Evolutionary conservation across 2,113 vertebrate species (phyloP).

Genomic region (Eublepharis macularius): DNA sequence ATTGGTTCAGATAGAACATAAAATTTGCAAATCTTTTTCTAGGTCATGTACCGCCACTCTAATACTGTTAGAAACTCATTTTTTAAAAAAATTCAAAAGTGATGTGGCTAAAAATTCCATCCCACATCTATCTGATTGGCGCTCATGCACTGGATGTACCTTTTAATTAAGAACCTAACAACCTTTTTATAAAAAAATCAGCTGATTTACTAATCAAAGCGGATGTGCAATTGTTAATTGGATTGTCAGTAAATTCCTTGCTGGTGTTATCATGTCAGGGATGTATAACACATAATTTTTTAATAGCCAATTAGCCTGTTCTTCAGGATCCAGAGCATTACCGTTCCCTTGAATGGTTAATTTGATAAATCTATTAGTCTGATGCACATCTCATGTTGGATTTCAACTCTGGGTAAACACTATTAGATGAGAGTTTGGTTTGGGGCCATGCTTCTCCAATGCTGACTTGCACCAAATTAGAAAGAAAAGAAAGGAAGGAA

Average conservation of each 20-base stretch:
- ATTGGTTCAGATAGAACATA: not conserved
- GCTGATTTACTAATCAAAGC: conserved; percentile 61
- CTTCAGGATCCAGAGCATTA: conserved; percentile 25
- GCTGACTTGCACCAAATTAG: no score
- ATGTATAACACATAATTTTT: conserved; percentile 48
- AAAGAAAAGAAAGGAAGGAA: no score
- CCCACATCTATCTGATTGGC: conserved; percentile 35
- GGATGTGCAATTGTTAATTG: conserved; percentile 39
- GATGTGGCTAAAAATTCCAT: not conserved
- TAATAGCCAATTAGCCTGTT: conserved; percentile 51
- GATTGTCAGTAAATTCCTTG: conserved; percentile 38
- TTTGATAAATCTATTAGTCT: conserved; percentile 9
- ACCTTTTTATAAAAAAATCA: not conserved
- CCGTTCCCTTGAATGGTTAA: conserved; percentile 43
- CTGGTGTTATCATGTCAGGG: conserved; percentile 36
- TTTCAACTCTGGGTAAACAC: not conserved
- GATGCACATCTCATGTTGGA: not conserved
- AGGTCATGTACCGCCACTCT: not conserved
- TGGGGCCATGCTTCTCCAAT: not conserved
- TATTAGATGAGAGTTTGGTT: not conserved
- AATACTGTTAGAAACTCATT: not conserved
- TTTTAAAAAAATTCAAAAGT: conserved; percentile 34
- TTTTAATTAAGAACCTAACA: conserved; percentile 58
- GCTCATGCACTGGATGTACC: conserved; percentile 26
- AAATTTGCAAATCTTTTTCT: not conserved